These are phyloP conservation scores for Puffinus mauretanicus DNA, from an alignment of 2,113 vertebrate species.

Conservation along the genomic window DNA sequence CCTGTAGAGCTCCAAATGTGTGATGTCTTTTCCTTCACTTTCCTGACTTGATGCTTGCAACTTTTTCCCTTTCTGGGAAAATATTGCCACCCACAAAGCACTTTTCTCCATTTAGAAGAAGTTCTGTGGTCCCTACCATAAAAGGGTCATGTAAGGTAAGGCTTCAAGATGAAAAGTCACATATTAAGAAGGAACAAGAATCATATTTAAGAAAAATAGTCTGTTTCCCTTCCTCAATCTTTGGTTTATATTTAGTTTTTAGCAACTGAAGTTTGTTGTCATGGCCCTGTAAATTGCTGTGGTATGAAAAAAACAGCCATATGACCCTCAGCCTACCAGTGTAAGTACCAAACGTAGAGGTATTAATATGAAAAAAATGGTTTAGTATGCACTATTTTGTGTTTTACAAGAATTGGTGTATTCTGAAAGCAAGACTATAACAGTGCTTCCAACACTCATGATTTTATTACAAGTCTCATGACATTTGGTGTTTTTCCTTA, in stretches of 20 bases:
- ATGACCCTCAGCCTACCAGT: neutral
- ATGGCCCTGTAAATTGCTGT: neutral
- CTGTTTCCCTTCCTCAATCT: neutral
- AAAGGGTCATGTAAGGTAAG: neutral
- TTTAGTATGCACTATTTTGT: neutral
- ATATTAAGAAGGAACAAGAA: neutral
- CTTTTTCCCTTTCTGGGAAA: slow-evolving; percentile 22
- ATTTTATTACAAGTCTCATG: neutral
- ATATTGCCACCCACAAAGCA: neutral
- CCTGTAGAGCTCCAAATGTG: neutral
- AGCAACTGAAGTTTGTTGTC: neutral
- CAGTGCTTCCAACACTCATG: neutral
- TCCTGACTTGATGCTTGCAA: neutral
- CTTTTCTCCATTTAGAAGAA: neutral
- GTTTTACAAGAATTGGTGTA: neutral
- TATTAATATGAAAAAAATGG: neutral
- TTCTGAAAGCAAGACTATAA: neutral
- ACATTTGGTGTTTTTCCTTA: neutral
- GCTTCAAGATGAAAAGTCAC: neutral
- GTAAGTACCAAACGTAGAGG: neutral
- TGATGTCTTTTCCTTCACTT: slow-evolving; percentile 25
- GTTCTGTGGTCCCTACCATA: neutral
- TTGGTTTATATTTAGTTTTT: neutral
- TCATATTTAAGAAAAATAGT: neutral
- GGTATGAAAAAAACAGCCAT: neutral